A percentile compares a stretch with the other conserved stretches of the same genome.
Evolutionary conservation across 2,888 invertebrate species (phyloP).

Genomic region (Sphaerophoria rueppellii): DNA sequence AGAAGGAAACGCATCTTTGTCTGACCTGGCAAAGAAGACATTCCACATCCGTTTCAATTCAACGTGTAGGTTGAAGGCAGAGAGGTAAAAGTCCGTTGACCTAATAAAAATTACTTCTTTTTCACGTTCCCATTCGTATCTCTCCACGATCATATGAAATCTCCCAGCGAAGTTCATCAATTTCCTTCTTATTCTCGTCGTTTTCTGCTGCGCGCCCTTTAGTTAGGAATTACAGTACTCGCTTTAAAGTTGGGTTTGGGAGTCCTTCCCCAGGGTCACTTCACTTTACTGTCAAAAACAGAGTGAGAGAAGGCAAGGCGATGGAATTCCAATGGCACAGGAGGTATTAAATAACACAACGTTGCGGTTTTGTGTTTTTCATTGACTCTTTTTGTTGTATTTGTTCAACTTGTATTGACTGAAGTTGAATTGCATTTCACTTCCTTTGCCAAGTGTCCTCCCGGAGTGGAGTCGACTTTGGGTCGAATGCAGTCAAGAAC

Average conservation of each 20-base stretch:
- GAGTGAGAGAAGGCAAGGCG: constrained; percentile 29
- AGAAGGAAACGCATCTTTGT: constrained; percentile 13
- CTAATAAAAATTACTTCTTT: constrained; percentile 56
- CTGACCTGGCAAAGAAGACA: constrained; percentile 59
- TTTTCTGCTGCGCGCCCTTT: background rate
- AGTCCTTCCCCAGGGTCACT: constrained; percentile 64
- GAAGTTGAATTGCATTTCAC: constrained; percentile 61
- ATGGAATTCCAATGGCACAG: constrained; percentile 59
- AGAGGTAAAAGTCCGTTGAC: constrained; percentile 60
- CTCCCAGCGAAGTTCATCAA: constrained; percentile 62
- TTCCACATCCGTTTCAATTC: constrained; percentile 70
- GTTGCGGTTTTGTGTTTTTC: constrained; percentile 66
- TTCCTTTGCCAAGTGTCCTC: constrained; percentile 57
- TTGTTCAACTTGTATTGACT: constrained; percentile 65
- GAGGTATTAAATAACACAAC: constrained; percentile 72
- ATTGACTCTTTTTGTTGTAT: constrained; percentile 30
- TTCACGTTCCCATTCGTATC: constrained; percentile 41
- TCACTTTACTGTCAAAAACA: constrained; percentile 31
- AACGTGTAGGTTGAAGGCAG: constrained; percentile 38
- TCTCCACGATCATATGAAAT: constrained; percentile 9
- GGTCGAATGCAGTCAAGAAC: constrained; percentile 17
- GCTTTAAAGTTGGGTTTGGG: background rate
- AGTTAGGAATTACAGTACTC: no score
- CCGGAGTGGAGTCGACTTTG: constrained; percentile 1
- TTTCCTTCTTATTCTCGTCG: constrained; percentile 58